Conservation (phyloP, 2,113 vertebrate species). For the Procavia capensis region DNA sequence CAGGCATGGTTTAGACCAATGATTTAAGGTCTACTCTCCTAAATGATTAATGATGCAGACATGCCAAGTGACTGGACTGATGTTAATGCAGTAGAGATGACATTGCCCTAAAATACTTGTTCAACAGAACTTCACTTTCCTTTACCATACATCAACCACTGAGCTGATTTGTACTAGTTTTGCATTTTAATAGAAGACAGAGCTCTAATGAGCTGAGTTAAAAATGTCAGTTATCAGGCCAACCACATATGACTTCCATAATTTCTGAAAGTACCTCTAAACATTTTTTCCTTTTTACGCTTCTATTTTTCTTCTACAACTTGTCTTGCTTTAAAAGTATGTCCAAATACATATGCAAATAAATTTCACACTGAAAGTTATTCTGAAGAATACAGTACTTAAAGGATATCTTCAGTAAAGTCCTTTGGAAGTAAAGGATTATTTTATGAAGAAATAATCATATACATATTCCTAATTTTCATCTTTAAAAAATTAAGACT, state of each 20-base stretch:
- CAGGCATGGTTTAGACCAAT: neutral
- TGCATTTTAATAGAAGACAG: constrained; percentile 50
- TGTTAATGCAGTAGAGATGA: neutral
- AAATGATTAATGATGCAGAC: constrained; percentile 45
- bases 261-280: constrained; percentile 8
- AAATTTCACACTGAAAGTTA: constrained; percentile 54
- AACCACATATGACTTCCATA: neutral
- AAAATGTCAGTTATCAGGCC: constrained; percentile 42
- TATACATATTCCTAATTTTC: constrained; percentile 1
- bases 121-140: constrained; percentile 50
- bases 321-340: constrained; percentile 42
- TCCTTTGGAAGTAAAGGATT: constrained; percentile 36
- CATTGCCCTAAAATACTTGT: constrained; percentile 20
- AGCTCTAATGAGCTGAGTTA: constrained; percentile 35
- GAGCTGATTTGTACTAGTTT: constrained; percentile 2
- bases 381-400: constrained; percentile 28
- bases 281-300: neutral
- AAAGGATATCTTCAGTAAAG: constrained; percentile 28
- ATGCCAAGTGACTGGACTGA: neutral
- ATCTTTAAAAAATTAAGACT: constrained; percentile 1
- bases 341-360: constrained; percentile 37
- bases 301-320: constrained; percentile 33
- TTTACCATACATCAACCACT: neutral
- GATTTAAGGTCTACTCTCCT: neutral
- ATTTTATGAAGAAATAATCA: constrained; percentile 52